Percentiles rank a stretch among this genome's conserved stretches.
These are phyloP conservation scores for Sinhomidia bicolor DNA, from an alignment of 2,888 invertebrate species.

Conservation along the genomic window DNA sequence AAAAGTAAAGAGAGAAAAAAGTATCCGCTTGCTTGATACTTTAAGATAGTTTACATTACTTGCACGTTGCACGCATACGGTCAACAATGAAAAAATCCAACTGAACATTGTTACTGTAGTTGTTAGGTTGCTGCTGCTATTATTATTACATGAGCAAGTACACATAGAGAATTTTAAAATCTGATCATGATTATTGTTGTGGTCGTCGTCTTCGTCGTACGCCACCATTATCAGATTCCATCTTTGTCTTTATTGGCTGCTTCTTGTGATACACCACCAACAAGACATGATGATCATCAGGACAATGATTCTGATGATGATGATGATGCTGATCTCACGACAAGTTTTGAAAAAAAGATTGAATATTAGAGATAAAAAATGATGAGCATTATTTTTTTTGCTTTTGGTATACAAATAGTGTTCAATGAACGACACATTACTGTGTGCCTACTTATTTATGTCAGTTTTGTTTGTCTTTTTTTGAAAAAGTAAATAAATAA, in stretches of 20 bases:
- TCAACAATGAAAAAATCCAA: neutral
- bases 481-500: slow-evolving; percentile 28
- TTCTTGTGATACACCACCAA: slow-evolving; percentile 70
- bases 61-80: neutral
- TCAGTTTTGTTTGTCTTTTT: slow-evolving; percentile 21
- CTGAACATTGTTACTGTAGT: neutral
- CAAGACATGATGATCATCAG: slow-evolving; percentile 23
- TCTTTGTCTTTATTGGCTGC: slow-evolving; percentile 72
- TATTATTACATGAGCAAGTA: neutral
- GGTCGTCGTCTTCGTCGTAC: slow-evolving; percentile 23
- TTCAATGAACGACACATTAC: slow-evolving; percentile 21
- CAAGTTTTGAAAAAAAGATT: slow-evolving; percentile 56
- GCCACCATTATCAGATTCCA: slow-evolving; percentile 60
- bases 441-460: slow-evolving; percentile 42
- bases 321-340: slow-evolving; percentile 60
- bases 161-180: neutral
- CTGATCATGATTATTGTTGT: slow-evolving; percentile 21
- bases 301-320: slow-evolving; percentile 1
- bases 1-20: slow-evolving; percentile 12
- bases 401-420: neutral
- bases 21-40: slow-evolving; percentile 22
- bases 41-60: neutral
- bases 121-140: neutral
- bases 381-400: slow-evolving; percentile 37
- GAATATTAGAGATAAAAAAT: slow-evolving; percentile 52